A percentile compares a stretch with the other conserved stretches of the same genome.
Conservation (phyloP, 1,140 invertebrate genomes). For the Sycophaga agraensis region DNA sequence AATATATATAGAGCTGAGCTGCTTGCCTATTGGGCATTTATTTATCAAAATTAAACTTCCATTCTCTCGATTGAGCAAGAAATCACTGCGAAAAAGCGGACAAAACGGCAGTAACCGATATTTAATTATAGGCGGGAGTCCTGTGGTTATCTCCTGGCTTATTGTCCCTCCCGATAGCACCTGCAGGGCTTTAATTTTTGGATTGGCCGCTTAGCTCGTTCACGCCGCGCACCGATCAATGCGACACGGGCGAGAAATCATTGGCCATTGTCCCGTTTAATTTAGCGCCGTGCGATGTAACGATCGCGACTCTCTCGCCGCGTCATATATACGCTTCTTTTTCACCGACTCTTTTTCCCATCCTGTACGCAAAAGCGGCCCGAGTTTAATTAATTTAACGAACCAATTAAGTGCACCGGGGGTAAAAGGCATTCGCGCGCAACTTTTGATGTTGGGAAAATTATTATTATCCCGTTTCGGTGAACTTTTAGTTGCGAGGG, state of each 20-base stretch:
- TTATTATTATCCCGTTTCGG: slow-evolving; percentile 18
- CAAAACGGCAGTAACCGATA: slow-evolving; percentile 26
- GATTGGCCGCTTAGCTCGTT: neutral
- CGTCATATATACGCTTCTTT: neutral
- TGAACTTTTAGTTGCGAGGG: slow-evolving; percentile 23
- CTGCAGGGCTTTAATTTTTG: slow-evolving; percentile 19
- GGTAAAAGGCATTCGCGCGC: slow-evolving; percentile 17
- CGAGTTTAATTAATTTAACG: slow-evolving; percentile 51
- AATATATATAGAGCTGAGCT: too few relatives aligned
- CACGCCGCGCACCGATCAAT: neutral
- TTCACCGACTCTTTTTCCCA: neutral
- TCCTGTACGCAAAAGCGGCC: neutral
- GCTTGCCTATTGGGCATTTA: too few relatives aligned
- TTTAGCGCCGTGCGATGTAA: slow-evolving; percentile 7
- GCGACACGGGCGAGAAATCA: slow-evolving; percentile 20
- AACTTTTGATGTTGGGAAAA: neutral
- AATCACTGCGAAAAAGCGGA: slow-evolving; percentile 23
- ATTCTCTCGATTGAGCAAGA: slow-evolving; percentile 20
- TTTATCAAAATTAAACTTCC: slow-evolving; percentile 9
- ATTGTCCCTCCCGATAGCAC: neutral
- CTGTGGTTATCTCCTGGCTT: neutral
- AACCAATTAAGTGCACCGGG: slow-evolving; percentile 43
- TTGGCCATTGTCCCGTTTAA: slow-evolving; percentile 25
- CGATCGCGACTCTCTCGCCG: neutral
- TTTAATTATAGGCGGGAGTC: slow-evolving; percentile 16